A percentile compares a stretch with the other conserved stretches of the same genome.
Conservation (phyloP, 2,797 vertebrate species). For the Falco biarmicus region DNA sequence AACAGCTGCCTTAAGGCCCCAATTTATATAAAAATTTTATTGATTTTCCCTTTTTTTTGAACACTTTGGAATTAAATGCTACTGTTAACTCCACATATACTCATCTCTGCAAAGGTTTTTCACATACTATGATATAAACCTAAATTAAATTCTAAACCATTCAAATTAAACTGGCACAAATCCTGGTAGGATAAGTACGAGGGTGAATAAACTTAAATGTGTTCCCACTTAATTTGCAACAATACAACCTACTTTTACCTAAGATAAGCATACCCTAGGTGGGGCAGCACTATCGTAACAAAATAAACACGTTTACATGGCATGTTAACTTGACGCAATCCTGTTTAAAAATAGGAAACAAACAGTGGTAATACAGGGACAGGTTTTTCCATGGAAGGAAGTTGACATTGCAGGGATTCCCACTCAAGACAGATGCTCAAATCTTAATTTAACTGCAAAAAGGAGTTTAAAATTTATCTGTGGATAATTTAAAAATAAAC, state of each 20-base stretch:
- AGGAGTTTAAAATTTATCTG: not conserved
- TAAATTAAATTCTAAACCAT: not conserved
- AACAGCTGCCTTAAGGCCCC: slow-evolving; percentile 35
- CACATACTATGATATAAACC: accelerated
- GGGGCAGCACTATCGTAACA: not conserved
- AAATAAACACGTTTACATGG: not conserved
- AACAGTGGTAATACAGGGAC: not conserved
- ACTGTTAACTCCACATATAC: not conserved
- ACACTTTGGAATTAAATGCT: slow-evolving; percentile 38
- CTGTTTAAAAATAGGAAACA: not conserved
- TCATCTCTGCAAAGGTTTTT: not conserved
- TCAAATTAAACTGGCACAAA: not conserved
- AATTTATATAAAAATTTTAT: slow-evolving; percentile 46
- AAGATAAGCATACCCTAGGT: not conserved
- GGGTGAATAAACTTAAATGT: not conserved
- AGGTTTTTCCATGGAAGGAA: not conserved
- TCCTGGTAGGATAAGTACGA: not conserved
- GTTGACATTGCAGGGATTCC: not conserved
- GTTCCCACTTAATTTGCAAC: not conserved
- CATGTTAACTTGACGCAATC: not conserved
- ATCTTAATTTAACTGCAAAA: not conserved
- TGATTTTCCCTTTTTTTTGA: not conserved
- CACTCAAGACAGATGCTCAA: not conserved
- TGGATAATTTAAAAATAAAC: slow-evolving; percentile 5
- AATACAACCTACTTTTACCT: not conserved